Percentiles rank a stretch among this genome's conserved stretches.
Evolutionary conservation across 1,140 invertebrate genomes (phyloP).

Genomic region (Trypoxylus dichotomus): DNA sequence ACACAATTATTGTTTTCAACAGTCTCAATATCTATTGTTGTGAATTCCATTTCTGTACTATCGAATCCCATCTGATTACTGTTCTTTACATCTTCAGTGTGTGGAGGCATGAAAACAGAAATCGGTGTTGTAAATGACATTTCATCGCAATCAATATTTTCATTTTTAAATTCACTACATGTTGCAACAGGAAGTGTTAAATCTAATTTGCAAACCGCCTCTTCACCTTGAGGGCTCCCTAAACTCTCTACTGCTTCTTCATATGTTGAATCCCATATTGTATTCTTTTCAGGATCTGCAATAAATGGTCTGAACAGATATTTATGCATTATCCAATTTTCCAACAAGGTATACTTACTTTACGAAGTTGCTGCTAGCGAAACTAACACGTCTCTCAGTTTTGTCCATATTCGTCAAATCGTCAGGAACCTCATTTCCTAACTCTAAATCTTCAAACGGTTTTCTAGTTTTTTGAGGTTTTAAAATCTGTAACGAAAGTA

Average conservation of each 20-base stretch:
- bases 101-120: neutral
- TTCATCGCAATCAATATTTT: neutral
- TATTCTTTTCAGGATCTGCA: conserved; percentile 39
- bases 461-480: conserved; percentile 18
- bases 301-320: conserved; percentile 34
- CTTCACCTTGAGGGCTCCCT: neutral
- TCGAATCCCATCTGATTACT: neutral
- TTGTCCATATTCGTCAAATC: neutral
- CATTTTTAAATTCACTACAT: neutral
- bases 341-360: conserved; percentile 36
- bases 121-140: neutral
- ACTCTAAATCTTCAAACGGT: neutral
- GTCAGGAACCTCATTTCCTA: conserved; percentile 5
- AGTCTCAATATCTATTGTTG: neutral
- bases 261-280: conserved; percentile 40
- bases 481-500: neutral
- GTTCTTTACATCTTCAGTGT: neutral
- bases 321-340: too few relatives aligned
- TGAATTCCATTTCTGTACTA: neutral
- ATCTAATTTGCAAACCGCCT: neutral
- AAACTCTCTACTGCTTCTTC: conserved; percentile 37
- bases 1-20: too few relatives aligned
- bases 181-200: too few relatives aligned
- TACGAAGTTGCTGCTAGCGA: conserved; percentile 38
- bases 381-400: conserved; percentile 34